Conservation (phyloP, 2,888 invertebrate species). For the Tenthredo scrophulariae region DNA sequence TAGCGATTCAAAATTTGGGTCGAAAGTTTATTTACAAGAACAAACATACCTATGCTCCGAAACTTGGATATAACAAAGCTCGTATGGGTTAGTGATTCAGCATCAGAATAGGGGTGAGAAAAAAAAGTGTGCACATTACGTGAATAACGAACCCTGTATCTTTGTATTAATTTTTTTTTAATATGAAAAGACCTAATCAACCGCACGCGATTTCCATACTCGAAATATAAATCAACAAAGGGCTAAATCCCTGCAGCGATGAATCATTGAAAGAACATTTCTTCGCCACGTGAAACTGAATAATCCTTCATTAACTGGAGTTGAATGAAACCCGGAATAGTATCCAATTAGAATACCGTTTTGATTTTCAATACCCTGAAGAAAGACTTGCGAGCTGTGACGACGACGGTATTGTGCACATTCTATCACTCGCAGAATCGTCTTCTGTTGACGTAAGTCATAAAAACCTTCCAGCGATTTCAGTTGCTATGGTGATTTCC, state of each 20-base stretch:
- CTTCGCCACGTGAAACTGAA: background rate
- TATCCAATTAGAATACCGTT: background rate
- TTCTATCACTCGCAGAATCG: background rate
- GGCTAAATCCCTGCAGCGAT: background rate
- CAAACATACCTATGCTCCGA: background rate
- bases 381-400: background rate
- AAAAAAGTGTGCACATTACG: background rate
- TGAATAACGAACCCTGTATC: background rate
- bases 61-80: background rate
- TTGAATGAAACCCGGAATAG: background rate
- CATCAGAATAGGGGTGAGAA: background rate
- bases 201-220: background rate
- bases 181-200: background rate
- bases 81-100: background rate
- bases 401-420: background rate
- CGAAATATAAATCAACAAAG: background rate
- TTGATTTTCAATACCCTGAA: background rate
- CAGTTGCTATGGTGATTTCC: slow-evolving; percentile 2
- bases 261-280: background rate
- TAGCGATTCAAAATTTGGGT: background rate
- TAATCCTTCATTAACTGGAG: background rate
- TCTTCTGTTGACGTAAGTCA: background rate
- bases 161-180: background rate
- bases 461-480: background rate
- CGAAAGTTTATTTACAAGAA: background rate